phyloP scores from a whole-genome alignment of 2,797 vertebrate species.

The Dromococcyx pavoninus region DNA sequence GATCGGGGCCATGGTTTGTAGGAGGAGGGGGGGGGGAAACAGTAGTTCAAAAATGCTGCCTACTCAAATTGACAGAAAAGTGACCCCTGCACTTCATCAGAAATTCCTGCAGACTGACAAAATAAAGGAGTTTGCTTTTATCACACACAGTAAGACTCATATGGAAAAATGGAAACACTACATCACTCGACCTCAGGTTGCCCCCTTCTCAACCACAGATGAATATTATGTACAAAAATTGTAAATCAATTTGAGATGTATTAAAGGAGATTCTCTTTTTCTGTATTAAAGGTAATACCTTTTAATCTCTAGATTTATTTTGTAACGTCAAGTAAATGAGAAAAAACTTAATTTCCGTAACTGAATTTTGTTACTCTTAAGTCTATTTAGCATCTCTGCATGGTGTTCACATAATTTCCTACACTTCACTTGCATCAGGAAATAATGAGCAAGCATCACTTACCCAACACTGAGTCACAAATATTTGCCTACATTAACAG shows the following conservation, averaged over 20 bases:
- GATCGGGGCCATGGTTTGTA: constrained; percentile 77
- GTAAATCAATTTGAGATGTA: constrained; percentile 82
- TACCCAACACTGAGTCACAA: constrained; percentile 66
- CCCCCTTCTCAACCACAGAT: constrained; percentile 82
- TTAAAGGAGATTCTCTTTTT: constrained; percentile 64
- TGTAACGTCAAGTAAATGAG: constrained; percentile 58
- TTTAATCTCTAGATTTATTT: constrained; percentile 68
- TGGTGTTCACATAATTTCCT: constrained; percentile 26
- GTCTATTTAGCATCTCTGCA: constrained; percentile 26
- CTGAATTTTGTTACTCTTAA: constrained; percentile 44
- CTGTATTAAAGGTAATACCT: constrained; percentile 61
- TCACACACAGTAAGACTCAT: constrained; percentile 83
- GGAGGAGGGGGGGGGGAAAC: constrained; percentile 31
- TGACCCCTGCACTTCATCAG: constrained; percentile 89
- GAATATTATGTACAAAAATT: constrained; percentile 78
- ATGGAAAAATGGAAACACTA: constrained; percentile 90
- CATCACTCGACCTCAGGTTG: constrained; percentile 89
- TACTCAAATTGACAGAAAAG: constrained; percentile 81
- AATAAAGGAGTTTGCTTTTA: constrained; percentile 85
- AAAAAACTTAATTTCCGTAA: constrained; percentile 59
- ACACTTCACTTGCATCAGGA: constrained; percentile 32
- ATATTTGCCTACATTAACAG: constrained; percentile 75
- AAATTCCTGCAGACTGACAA: constrained; percentile 82
- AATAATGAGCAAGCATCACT: constrained; percentile 62
- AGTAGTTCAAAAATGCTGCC: constrained; percentile 81